These are phyloP conservation scores for Lordiphosa mommai DNA, from an alignment of 1,140 invertebrate species.

Conservation along the genomic window DNA sequence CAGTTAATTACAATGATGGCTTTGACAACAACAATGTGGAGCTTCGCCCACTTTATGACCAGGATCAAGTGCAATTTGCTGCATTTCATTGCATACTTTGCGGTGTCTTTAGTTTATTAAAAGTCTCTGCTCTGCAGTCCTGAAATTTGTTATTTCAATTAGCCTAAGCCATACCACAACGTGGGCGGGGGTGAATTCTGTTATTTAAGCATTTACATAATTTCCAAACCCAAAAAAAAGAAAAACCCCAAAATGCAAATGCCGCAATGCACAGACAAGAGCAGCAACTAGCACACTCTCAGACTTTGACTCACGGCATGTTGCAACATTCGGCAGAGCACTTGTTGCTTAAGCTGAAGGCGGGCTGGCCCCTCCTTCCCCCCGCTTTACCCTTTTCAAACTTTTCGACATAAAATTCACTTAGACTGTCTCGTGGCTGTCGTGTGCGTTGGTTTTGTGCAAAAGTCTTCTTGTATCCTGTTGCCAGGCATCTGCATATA, in stretches of 20 bases:
- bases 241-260: conserved; percentile 64
- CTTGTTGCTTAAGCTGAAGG: conserved; percentile 14
- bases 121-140: conserved; percentile 14
- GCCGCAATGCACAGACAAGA: conserved; percentile 26
- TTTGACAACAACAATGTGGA: conserved; percentile 12
- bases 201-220: conserved; percentile 70
- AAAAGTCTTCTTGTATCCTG: conserved; percentile 37
- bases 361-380: neutral
- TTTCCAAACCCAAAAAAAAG: conserved; percentile 46
- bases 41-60: too few relatives aligned
- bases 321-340: conserved; percentile 53
- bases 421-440: conserved; percentile 73
- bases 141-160: conserved; percentile 69
- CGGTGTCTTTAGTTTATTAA: conserved; percentile 24
- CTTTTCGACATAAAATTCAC: conserved; percentile 75
- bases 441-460: conserved; percentile 54
- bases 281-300: neutral
- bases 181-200: conserved; percentile 27
- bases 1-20: conserved; percentile 44
- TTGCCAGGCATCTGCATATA: conserved; percentile 65
- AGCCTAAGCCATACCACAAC: conserved; percentile 48
- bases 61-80: conserved; percentile 28
- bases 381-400: conserved; percentile 65
- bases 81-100: conserved; percentile 12
- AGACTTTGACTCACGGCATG: conserved; percentile 37